phyloP scores from a whole-genome alignment of 2,888 invertebrate species.

The Phortica magna region DNA sequence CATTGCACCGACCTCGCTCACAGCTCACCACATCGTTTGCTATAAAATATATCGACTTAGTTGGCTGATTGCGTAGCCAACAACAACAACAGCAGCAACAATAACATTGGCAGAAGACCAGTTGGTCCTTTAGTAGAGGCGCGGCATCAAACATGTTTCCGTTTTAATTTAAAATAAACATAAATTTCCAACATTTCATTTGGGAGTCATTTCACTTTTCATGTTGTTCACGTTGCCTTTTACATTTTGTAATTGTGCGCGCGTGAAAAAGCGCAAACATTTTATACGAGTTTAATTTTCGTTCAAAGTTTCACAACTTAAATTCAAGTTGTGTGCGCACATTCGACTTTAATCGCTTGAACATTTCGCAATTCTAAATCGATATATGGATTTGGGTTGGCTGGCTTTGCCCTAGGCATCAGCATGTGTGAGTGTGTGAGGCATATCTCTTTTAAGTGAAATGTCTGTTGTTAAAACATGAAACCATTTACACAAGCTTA shows the following conservation, averaged over 20 bases:
- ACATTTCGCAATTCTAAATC: not conserved
- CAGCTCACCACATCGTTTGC: not conserved
- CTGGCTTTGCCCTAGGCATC: not conserved
- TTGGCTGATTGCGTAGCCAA: constrained; percentile 20
- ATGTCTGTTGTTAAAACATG: no score
- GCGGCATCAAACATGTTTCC: constrained; percentile 70
- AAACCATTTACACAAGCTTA: no score
- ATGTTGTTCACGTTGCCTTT: constrained; percentile 57
- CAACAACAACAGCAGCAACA: constrained; percentile 9
- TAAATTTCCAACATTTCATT: constrained; percentile 77
- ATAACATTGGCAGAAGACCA: not conserved
- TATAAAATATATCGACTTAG: constrained; percentile 31
- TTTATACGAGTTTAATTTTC: not conserved
- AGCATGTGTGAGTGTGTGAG: not conserved
- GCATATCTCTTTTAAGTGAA: no score
- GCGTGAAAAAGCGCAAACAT: constrained; percentile 22
- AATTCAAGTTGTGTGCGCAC: not conserved
- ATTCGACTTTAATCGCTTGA: not conserved
- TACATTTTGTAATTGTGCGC: constrained; percentile 47
- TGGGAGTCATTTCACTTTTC: constrained; percentile 74
- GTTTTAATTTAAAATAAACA: constrained; percentile 78
- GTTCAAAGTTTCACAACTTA: not conserved
- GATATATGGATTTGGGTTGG: constrained; percentile 3
- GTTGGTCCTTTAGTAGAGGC: not conserved
- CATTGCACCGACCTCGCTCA: not conserved